These are phyloP conservation scores for Glossophaga mutica DNA, from an alignment of 2,797 vertebrate genomes.

Conservation along the genomic window DNA sequence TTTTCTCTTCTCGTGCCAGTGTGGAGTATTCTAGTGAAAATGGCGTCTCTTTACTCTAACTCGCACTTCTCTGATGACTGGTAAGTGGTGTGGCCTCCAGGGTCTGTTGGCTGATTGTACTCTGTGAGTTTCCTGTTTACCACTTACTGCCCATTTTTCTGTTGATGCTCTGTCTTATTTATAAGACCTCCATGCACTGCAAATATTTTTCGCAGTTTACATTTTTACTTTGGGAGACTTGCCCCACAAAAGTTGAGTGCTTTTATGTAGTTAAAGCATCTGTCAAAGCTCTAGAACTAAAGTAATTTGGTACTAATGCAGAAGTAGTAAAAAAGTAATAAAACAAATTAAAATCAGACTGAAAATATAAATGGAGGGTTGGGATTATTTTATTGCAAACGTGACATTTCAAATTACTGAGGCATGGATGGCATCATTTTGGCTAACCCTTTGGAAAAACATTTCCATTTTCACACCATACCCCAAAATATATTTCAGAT, in stretches of 20 bases:
- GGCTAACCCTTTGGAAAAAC: neutral
- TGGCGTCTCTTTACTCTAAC: neutral
- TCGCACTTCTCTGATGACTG: neutral
- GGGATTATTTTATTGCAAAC: neutral
- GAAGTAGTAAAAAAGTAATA: neutral
- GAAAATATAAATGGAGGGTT: neutral
- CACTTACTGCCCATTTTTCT: neutral
- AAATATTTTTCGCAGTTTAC: neutral
- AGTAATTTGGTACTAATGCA: neutral
- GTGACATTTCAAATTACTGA: neutral
- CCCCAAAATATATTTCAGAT: neutral
- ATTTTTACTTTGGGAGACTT: neutral
- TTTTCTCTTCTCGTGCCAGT: neutral
- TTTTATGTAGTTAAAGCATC: neutral
- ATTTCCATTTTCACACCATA: neutral
- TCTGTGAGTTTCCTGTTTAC: neutral
- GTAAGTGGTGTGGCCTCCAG: neutral
- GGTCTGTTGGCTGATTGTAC: neutral
- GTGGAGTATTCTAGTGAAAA: neutral
- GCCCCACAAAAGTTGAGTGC: neutral
- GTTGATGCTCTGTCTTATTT: neutral
- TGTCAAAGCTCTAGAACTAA: neutral
- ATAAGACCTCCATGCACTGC: neutral
- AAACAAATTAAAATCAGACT: neutral
- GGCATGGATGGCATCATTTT: neutral